Percentiles rank a stretch among this genome's conserved stretches.
phyloP scores from a whole-genome alignment of 2,113 vertebrate genomes.

The Chloroceryle aenea region DNA sequence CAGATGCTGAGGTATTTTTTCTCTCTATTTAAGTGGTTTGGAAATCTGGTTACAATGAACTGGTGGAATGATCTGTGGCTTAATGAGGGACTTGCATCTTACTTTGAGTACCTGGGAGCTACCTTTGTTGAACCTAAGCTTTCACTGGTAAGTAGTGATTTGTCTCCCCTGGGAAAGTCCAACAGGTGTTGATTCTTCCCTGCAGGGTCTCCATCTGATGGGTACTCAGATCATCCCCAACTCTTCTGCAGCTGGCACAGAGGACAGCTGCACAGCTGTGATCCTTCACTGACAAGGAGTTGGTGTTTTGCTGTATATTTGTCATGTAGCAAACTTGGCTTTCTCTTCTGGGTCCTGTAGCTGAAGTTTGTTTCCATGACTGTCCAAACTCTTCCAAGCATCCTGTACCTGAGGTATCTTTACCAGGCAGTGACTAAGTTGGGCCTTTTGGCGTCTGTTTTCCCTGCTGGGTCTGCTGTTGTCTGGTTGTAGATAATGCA shows the following conservation, averaged over 20 bases:
- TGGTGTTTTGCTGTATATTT: background rate
- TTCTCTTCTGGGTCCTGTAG: background rate
- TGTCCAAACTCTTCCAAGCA: background rate
- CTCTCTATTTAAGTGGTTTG: conserved; percentile 81
- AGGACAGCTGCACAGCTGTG: background rate
- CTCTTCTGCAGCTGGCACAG: background rate
- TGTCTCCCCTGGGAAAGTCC: background rate
- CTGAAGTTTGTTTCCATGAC: background rate
- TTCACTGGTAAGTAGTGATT: conserved; percentile 63
- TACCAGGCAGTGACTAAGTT: background rate
- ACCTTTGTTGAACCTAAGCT: conserved; percentile 61
- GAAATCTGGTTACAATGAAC: conserved; percentile 85
- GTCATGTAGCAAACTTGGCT: background rate
- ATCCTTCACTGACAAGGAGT: background rate
- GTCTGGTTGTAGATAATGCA: background rate
- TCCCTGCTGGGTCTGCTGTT: background rate
- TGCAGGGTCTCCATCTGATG: background rate
- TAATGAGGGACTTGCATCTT: conserved; percentile 82
- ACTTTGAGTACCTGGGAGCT: conserved; percentile 72
- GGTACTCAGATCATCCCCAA: fast-evolving
- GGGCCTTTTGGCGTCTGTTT: background rate
- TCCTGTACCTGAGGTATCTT: background rate
- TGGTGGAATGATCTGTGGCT: conserved; percentile 89
- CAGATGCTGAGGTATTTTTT: conserved; percentile 4
- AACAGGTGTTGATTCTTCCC: background rate